Evolutionary conservation across 2,113 vertebrate species (phyloP).

Genomic region (Seriola dumerili): DNA sequence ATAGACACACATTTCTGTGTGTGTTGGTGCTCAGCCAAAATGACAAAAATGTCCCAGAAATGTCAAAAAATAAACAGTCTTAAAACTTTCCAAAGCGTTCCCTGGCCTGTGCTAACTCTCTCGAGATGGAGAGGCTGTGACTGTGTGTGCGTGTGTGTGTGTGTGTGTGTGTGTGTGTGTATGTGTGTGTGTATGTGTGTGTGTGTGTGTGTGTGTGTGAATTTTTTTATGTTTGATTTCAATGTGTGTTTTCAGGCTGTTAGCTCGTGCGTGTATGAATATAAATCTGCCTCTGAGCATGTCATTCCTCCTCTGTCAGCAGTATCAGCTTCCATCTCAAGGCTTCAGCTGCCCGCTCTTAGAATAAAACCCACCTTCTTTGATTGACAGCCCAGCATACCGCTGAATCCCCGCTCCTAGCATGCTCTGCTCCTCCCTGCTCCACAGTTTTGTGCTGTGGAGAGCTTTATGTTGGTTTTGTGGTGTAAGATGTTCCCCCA

Average conservation of each 20-base stretch:
- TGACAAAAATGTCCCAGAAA: constrained; percentile 57
- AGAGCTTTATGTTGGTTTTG: neutral
- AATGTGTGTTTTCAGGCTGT: constrained; percentile 1
- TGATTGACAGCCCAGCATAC: constrained; percentile 45
- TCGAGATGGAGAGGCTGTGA: neutral
- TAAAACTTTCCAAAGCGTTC: constrained; percentile 44
- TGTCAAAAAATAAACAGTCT: constrained; percentile 52
- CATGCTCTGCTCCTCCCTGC: constrained; percentile 43
- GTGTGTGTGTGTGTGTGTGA: constrained; percentile 5
- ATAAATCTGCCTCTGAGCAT: constrained; percentile 21
- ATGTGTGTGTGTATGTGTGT: neutral
- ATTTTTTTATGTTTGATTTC: constrained; percentile 5
- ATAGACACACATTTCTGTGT: neutral
- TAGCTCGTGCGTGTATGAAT: constrained; percentile 1
- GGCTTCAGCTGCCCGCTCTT: constrained; percentile 9
- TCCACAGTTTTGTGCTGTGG: neutral
- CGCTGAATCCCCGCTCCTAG: constrained; percentile 41
- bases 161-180: neutral
- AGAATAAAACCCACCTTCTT: constrained; percentile 34
- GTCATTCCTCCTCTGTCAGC: constrained; percentile 27
- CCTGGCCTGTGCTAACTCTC: neutral
- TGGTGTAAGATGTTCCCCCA: neutral
- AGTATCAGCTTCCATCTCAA: neutral
- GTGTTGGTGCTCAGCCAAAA: constrained; percentile 24
- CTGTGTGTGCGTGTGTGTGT: neutral